Percentiles rank a stretch among this genome's conserved stretches.
Evolutionary conservation across 1,140 invertebrate genomes (phyloP).

Genomic region (Drosophila quadrilineata): DNA sequence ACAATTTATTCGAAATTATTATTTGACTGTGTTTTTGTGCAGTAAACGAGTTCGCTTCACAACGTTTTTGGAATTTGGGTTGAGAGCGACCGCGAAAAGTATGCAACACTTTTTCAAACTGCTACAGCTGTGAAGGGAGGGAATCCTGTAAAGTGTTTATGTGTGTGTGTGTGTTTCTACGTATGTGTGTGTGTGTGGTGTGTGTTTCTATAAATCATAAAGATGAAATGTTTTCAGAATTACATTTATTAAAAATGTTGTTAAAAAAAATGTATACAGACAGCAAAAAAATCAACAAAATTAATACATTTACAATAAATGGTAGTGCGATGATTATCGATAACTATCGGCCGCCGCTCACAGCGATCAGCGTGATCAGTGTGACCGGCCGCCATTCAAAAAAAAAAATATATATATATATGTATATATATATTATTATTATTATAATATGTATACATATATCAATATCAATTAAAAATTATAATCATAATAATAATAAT

Average conservation of each 20-base stretch:
- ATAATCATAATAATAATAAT: constrained; percentile 24
- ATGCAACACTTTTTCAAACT: constrained; percentile 19
- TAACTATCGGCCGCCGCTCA: constrained; percentile 66
- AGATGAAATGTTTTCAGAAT: constrained; percentile 61
- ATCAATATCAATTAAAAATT: no score
- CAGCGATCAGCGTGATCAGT: no score
- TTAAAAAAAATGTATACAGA: constrained; percentile 78
- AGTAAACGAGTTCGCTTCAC: background rate
- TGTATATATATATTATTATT: constrained; percentile 24
- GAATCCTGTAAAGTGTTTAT: background rate
- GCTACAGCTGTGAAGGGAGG: no score
- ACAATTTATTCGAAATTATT: no score
- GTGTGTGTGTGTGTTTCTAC: background rate
- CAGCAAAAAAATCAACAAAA: constrained; percentile 80
- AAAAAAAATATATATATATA: constrained; percentile 19
- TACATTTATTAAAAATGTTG: constrained; percentile 79
- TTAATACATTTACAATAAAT: constrained; percentile 79
- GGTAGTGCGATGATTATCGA: constrained; percentile 74
- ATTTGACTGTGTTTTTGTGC: background rate
- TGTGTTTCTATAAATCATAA: constrained; percentile 12
- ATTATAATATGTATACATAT: no score
- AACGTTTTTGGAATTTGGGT: background rate
- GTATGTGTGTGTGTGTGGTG: background rate
- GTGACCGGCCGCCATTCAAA: no score
- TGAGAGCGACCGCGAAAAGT: constrained; percentile 8